These are phyloP conservation scores for Nyctibius bracteatus DNA, from an alignment of 2,113 vertebrate species.

Conservation along the genomic window DNA sequence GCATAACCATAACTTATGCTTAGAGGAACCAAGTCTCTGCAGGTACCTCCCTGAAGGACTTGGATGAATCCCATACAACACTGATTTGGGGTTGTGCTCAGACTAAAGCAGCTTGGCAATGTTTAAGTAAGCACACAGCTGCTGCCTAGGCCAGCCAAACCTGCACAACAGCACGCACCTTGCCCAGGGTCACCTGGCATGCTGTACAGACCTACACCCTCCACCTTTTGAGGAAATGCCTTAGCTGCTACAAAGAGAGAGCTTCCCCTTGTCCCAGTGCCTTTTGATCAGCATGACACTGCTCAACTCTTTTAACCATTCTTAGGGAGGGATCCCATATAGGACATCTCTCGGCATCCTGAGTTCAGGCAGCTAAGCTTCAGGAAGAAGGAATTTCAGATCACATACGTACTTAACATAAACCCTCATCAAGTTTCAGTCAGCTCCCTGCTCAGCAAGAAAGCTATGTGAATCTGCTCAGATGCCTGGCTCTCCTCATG, in stretches of 20 bases:
- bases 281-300: not conserved
- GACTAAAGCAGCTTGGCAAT: not conserved
- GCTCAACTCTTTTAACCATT: not conserved
- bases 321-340: not conserved
- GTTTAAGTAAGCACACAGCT: not conserved
- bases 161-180: not conserved
- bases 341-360: not conserved
- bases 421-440: not conserved
- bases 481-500: not conserved
- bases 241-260: not conserved
- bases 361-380: not conserved
- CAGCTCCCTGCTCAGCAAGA: not conserved
- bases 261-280: not conserved
- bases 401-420: not conserved
- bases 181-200: not conserved
- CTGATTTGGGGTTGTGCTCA: not conserved
- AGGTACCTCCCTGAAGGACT: not conserved
- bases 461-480: not conserved
- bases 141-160: not conserved
- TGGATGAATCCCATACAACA: not conserved
- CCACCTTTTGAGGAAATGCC: not conserved
- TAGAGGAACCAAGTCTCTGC: not conserved
- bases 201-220: not conserved
- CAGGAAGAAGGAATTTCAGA: not conserved
- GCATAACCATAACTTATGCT: not conserved